Evolutionary conservation across 2,113 vertebrate species (phyloP).

Genomic region (Rattus rattus): DNA sequence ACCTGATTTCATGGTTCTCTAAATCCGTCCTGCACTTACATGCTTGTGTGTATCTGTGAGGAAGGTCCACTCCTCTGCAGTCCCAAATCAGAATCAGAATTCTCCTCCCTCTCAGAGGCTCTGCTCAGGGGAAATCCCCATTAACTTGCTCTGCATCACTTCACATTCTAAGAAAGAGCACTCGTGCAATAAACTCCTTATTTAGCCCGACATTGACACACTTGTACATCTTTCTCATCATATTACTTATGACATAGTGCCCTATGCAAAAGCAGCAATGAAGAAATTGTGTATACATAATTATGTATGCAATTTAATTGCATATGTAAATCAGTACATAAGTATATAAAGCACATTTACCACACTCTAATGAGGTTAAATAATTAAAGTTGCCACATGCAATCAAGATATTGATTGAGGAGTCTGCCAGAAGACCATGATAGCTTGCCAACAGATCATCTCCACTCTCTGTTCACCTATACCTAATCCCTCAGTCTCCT

Average conservation of each 20-base stretch:
- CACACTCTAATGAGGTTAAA: slow-evolving; percentile 35
- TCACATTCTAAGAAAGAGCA: not conserved
- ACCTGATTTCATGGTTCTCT: not conserved
- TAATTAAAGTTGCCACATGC: not conserved
- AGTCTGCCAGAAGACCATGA: not conserved
- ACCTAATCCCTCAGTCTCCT: not conserved
- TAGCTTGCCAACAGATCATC: not conserved
- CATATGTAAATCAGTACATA: not conserved
- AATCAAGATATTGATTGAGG: not conserved
- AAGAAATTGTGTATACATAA: not conserved
- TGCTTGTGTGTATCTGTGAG: not conserved
- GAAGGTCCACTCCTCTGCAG: not conserved
- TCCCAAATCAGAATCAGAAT: not conserved
- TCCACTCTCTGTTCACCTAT: not conserved
- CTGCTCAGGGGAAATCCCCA: not conserved
- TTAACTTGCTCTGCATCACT: too few species aligned
- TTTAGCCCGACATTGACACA: slow-evolving; percentile 4
- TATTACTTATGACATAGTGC: not conserved
- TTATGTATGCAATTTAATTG: not conserved
- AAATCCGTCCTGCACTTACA: not conserved
- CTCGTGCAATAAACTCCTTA: not conserved
- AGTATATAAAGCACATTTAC: slow-evolving; percentile 26
- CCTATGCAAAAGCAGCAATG: not conserved
- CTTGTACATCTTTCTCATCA: not conserved
- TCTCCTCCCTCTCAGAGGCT: not conserved